Evolutionary conservation across 2,797 vertebrate genomes (phyloP), one percentile per base, ranked within the genome.

Genomic region (Hyperoplus lanceolatus): DNA sequence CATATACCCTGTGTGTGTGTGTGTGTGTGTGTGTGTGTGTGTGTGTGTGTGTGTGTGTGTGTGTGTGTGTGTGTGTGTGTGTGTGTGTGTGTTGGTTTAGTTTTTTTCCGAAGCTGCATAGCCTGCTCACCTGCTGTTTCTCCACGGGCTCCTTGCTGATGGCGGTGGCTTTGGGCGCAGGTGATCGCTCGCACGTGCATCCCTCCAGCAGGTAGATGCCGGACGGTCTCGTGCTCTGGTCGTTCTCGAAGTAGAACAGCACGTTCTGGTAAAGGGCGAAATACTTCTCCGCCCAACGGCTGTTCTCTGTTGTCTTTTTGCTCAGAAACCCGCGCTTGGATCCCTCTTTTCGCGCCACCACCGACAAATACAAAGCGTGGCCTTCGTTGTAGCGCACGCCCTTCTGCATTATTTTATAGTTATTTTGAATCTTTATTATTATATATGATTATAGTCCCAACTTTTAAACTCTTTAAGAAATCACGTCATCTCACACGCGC

Each of bases 161-260:
- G 55, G 93, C 88, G 75, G 95, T 91, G 0, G 94, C 96, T 81
- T 97, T 97, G 69, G 96, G 96, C 43, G 96, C 96, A 51, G 96
- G 96, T 14, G 95, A 93, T 18, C 97, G 93, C 90, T 96, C 97
- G 90, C 97, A 98, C 75, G 94, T 94, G 95, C 97, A 97, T 21
- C 97, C 97, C 91, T 98, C 97, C 86, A 97, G 95, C 92, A 98
- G 95, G 94, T 97, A 98, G 21, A 98, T 96, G 41, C 96, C 97
- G 0, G 96, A 96, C 73, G 97, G 97, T 75, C 97, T 94, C 39
- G 96, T 78, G 94, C 97, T 97, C 87, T 97, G 94, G 80, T 97
- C 97, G 93, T 93, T 97, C 82, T 98, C 97, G 91, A 97, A 98
- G 96, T 97, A 98, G 94, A 98, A 98, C 71, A 98, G 95, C 85